A percentile compares a stretch with the other conserved stretches of the same genome.
These are phyloP conservation scores for Drosophila buzzatii DNA, from an alignment of 2,888 invertebrate genomes.

Conservation along the genomic window DNA sequence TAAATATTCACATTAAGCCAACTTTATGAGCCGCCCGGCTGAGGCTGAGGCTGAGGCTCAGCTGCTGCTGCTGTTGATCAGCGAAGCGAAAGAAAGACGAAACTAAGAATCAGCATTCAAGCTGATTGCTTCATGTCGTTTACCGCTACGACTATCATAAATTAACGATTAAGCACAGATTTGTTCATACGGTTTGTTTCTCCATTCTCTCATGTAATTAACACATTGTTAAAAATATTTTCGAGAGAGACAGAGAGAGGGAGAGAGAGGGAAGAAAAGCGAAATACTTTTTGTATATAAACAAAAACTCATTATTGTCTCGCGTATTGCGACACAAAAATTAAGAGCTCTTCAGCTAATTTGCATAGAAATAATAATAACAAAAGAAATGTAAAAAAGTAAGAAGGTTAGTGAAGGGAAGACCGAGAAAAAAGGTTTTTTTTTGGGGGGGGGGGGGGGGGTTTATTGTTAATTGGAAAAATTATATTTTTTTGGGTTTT, in stretches of 20 bases:
- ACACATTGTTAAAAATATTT: constrained; percentile 69
- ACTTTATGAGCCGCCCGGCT: constrained; percentile 68
- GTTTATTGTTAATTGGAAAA: no score
- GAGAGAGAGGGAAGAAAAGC: no score
- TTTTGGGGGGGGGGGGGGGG: no score
- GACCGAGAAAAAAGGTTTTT: no score
- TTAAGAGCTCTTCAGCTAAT: constrained; percentile 50
- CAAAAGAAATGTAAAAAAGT: constrained; percentile 38
- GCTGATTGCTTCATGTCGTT: constrained; percentile 58
- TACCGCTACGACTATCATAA: constrained; percentile 75
- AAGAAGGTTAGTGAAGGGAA: no score
- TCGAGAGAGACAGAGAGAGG: background rate
- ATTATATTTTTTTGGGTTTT: no score
- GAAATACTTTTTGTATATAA: constrained; percentile 6
- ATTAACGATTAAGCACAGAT: constrained; percentile 79
- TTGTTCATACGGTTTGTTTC: constrained; percentile 60
- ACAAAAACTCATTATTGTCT: constrained; percentile 46
- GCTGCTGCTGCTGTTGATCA: constrained; percentile 40
- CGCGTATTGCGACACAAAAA: constrained; percentile 42
- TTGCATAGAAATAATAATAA: constrained; percentile 70
- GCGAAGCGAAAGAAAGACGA: constrained; percentile 52
- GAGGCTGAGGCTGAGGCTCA: constrained; percentile 15
- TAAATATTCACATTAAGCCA: constrained; percentile 23
- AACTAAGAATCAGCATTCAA: constrained; percentile 19
- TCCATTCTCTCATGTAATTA: constrained; percentile 56